Percentiles rank a stretch among this genome's conserved stretches.
Conservation (phyloP, 2,888 invertebrate species). For the Plagodis dolabraria region DNA sequence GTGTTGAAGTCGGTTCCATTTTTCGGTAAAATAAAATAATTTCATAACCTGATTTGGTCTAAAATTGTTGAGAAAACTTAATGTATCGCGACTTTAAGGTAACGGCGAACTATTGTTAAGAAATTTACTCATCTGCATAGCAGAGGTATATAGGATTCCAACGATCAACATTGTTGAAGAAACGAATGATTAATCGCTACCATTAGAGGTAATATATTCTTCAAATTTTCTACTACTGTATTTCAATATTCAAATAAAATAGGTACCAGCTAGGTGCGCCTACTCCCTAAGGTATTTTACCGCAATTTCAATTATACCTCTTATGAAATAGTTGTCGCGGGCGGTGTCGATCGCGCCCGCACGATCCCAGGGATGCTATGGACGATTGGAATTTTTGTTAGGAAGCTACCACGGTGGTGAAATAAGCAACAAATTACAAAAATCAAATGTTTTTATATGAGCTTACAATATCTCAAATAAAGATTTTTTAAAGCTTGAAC, state of each 20-base stretch:
- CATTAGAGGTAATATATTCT: not conserved
- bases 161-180: too few relatives aligned
- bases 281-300: constrained; percentile 51
- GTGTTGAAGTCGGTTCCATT: too few relatives aligned
- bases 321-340: constrained; percentile 79
- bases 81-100: too few relatives aligned
- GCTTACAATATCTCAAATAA: too few relatives aligned
- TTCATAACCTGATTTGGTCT: too few relatives aligned
- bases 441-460: not conserved
- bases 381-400: constrained; percentile 72
- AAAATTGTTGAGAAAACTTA: too few relatives aligned
- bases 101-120: too few relatives aligned
- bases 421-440: constrained; percentile 18
- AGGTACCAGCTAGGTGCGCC: constrained; percentile 17
- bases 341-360: constrained; percentile 68
- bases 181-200: too few relatives aligned
- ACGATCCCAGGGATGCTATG: constrained; percentile 63
- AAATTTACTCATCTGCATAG: too few relatives aligned
- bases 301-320: constrained; percentile 82
- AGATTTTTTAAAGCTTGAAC: too few relatives aligned
- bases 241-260: constrained; percentile 2
- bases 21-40: too few relatives aligned
- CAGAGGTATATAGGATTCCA: too few relatives aligned
- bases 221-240: not conserved
- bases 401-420: constrained; percentile 28